Base-by-base conservation (phyloP, 2,888 invertebrate genomes). In the Leucophenga maculata region DNA sequence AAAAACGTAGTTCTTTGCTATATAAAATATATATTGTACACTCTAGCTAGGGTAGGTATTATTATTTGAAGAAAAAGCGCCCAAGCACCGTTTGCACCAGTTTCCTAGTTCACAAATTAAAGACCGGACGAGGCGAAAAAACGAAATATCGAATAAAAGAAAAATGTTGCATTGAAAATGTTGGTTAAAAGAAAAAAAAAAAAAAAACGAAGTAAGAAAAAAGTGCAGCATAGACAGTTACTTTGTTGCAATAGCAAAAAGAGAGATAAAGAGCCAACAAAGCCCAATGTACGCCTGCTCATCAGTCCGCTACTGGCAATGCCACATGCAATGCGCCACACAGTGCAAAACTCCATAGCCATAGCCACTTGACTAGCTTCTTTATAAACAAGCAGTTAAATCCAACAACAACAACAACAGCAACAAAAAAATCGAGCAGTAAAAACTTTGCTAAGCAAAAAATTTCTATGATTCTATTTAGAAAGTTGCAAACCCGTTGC, bases 401-500 rank as follows among this genome's bases (percentile, higher is more conserved):
- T 32, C 32, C 50, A 50, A n/a, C n/a, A 50, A 13, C 50, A 50
- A 16, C 14, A 50, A n/a, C 6, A 50, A 50, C 1, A 50, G 26
- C 13, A 62, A 13, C 26, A 26, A 26, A 62, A 62, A 62, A 62
- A 20, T 62, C 44, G 46, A 46, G 22, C 44, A 64, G n/a, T 64
- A 16, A 32, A 60, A 60, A 32, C 2, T 1, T 4, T 26, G 22
- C 11, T 9, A 55, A 18, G 18, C 16, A 62, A 62, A 48, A 64
- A 64, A 48, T 48, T 64, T 46, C 62, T 64, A 64, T 64, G 62
- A 64, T 64, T 64, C 62, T 64, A 64, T 65, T 66, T 70, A 65
- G 70, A 68, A 68, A 68, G 71, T 69, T 52, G 76, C 69, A 75
- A 81, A 81, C 78, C 79, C 78, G 80, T 83, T 82, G 80, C 72